Evolutionary conservation across 92 coral and sea anemone genomes (phyloP).

Genomic region (Parazoanthus darwini): DNA sequence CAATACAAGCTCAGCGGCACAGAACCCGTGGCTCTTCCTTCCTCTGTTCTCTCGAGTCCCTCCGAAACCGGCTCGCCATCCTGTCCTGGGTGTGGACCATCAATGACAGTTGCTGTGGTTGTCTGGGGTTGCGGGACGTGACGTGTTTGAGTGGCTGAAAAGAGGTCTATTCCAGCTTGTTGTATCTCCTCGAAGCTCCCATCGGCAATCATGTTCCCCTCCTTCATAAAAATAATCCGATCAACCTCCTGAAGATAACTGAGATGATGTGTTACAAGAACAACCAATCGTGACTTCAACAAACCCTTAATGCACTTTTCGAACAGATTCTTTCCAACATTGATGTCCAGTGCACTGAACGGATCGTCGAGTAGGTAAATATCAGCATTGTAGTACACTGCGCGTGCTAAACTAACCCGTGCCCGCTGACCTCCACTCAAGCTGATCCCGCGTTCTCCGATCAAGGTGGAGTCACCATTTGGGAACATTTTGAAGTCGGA

Average conservation of each 20-base stretch:
- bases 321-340: slow-evolving; percentile 34
- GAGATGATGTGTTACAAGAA: slow-evolving; percentile 41
- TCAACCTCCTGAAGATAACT: slow-evolving; percentile 31
- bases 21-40: slow-evolving; percentile 22
- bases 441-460: slow-evolving; percentile 40
- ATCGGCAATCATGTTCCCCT: slow-evolving; percentile 32
- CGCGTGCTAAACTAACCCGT: slow-evolving; percentile 42
- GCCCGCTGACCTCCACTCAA: slow-evolving; percentile 41
- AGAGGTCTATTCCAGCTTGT: slow-evolving; percentile 28
- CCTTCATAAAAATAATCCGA: slow-evolving; percentile 30
- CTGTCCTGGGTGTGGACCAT: neutral
- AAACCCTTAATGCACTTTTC: slow-evolving; percentile 26
- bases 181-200: slow-evolving; percentile 17
- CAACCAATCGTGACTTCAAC: slow-evolving; percentile 16
- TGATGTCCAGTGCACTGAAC: slow-evolving; percentile 30
- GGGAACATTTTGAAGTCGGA: slow-evolving; percentile 34
- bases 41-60: slow-evolving; percentile 25
- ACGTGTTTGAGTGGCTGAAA: neutral
- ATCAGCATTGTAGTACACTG: slow-evolving; percentile 36
- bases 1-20: slow-evolving; percentile 31
- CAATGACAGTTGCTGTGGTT: neutral
- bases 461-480: slow-evolving; percentile 24
- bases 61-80: neutral
- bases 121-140: neutral
- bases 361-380: slow-evolving; percentile 33